Conservation (phyloP, 92 coral and sea anemone species). For the Porites lobata region DNA sequence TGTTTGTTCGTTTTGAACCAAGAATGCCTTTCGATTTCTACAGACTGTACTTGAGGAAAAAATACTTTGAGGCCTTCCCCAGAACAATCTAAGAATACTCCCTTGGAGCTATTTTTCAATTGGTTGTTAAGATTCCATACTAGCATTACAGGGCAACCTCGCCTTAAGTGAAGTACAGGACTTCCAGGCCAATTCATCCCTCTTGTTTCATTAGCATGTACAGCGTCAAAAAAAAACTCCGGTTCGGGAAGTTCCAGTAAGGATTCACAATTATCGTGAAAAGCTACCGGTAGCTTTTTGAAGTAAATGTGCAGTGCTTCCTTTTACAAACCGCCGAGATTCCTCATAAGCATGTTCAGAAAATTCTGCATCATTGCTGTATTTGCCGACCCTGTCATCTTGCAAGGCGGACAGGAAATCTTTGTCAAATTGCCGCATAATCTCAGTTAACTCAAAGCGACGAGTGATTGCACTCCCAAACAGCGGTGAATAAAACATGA, state of each 20-base stretch:
- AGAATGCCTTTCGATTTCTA: constrained; percentile 35
- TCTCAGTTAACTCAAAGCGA: constrained; percentile 19
- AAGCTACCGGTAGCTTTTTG: constrained; percentile 27
- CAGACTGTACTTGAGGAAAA: constrained; percentile 41
- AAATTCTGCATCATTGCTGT: background rate
- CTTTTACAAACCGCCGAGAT: background rate
- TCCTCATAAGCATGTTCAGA: background rate
- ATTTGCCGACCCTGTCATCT: constrained; percentile 57
- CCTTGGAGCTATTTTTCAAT: constrained; percentile 49
- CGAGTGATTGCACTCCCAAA: constrained; percentile 42
- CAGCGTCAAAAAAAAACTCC: constrained; percentile 22
- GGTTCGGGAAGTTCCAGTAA: constrained; percentile 15
- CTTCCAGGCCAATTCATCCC: constrained; percentile 42
- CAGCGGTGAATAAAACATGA: constrained; percentile 16
- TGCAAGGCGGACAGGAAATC: constrained; percentile 19
- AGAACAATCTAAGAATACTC: constrained; percentile 11
- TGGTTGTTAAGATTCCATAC: constrained; percentile 49
- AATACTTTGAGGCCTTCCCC: constrained; percentile 16
- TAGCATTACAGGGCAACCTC: constrained; percentile 61
- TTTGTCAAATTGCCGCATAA: constrained; percentile 28
- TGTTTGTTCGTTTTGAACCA: constrained; percentile 47
- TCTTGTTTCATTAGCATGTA: background rate
- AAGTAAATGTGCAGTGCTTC: constrained; percentile 3
- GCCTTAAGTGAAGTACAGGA: constrained; percentile 21
- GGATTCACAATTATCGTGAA: constrained; percentile 16